Evolutionary conservation across 1,140 invertebrate genomes (phyloP), one percentile per base, ranked within the genome.

Genomic region (Tribolium madens): DNA sequence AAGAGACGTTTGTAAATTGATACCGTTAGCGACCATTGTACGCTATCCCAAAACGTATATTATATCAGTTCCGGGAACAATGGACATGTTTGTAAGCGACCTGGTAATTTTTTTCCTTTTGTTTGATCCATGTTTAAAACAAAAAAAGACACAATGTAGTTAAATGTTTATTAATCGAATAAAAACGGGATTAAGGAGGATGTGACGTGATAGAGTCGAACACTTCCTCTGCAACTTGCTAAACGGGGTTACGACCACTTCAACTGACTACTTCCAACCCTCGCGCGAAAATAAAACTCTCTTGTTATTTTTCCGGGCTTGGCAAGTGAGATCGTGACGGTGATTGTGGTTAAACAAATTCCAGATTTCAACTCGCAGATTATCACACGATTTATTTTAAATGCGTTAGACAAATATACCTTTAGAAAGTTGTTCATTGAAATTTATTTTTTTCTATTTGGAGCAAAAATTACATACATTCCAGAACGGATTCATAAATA

Each of bases 1-100:
- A 79, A 78, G 78, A 64, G 78, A 78, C 75, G 68, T 77, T 71
- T 79, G 75, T 76, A 78, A 80, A 81, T 80, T 81, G 79, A 80
- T 81, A 81, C 76, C 78, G 77, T 80, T 81, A 77, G 74, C 76
- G 36, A 77, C 76, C 71, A 79, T 79, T 78, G 46, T 47, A 36
- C 72, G 73, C 36, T n/a, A 42, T 69, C 26, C 48, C 48, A 50
- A 50, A 33, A 64, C 57, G 21, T 33, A 64, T 33, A 64, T 64
- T 50, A 33, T 26, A 57, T 31, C 57, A 14, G 57, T 31, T 64
- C 57, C 57, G 26, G 75, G 57, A 57, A 52, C 46, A 78, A 80
- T 80, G 60, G 70, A 57, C 73, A 70, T 76, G 74, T 78, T 77
- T 75, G 75, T 78, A 73, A 47, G 70, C 64, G 33, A 77, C 57